A percentile compares a stretch with the other conserved stretches of the same genome.
Evolutionary conservation across 2,888 invertebrate species (phyloP).

Genomic region (Rotaria macrura): DNA sequence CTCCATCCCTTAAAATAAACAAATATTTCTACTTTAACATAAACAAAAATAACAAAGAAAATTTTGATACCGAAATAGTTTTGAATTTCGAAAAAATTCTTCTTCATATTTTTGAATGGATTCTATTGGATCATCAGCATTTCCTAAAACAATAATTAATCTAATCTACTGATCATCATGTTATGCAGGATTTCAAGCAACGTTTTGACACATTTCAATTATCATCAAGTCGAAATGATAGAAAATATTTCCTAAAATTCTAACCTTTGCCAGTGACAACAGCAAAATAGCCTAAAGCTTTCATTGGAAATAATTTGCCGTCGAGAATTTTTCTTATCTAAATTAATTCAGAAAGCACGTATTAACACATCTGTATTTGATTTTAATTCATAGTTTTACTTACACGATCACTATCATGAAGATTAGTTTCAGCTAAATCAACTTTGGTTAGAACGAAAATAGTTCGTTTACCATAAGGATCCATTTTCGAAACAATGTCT

Average conservation of each 20-base stretch:
- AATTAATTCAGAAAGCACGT: not conserved
- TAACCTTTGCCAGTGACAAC: constrained; percentile 77
- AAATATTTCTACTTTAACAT: not conserved
- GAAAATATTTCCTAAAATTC: too few species aligned
- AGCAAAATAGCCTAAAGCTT: constrained; percentile 94
- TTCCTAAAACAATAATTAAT: constrained; percentile 40
- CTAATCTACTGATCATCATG: too few species aligned
- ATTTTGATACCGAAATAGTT: constrained; percentile 71
- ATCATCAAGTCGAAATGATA: too few species aligned
- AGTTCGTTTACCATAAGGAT: constrained; percentile 83
- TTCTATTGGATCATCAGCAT: constrained; percentile 82
- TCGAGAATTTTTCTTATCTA: constrained; percentile 86
- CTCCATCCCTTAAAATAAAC: constrained; percentile 45
- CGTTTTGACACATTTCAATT: too few species aligned
- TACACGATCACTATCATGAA: constrained; percentile 84
- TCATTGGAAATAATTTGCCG: constrained; percentile 95
- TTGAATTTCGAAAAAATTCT: constrained; percentile 79
- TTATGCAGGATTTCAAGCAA: too few species aligned
- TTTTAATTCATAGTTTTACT: constrained; percentile 36
- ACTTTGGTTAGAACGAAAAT: constrained; percentile 98
- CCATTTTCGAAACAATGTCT: constrained; percentile 86
- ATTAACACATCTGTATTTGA: too few species aligned
- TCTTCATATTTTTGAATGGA: constrained; percentile 88
- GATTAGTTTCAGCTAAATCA: constrained; percentile 86
- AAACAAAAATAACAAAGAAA: not conserved